Evolutionary conservation across 1,140 invertebrate species (phyloP).

Genomic region (Odontomachus brunneus): DNA sequence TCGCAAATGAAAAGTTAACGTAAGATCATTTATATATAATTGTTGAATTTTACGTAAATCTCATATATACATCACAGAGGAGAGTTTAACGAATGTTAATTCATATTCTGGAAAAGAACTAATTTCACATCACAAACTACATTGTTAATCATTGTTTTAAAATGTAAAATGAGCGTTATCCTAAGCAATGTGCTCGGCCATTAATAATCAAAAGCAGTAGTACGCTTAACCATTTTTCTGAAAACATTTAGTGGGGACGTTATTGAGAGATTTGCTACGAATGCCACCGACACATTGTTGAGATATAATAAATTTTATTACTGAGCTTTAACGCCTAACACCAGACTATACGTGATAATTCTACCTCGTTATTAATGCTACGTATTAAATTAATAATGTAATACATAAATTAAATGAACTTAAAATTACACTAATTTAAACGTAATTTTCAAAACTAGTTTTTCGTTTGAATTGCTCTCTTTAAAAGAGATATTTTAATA

Average conservation of each 20-base stretch:
- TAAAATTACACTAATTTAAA: neutral
- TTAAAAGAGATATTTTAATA: neutral
- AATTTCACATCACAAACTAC: neutral
- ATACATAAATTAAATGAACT: neutral
- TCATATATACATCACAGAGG: neutral
- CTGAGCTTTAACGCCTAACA: constrained; percentile 20
- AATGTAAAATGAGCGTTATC: neutral
- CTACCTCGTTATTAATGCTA: constrained; percentile 46
- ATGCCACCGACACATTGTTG: neutral
- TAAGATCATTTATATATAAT: neutral
- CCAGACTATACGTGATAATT: neutral
- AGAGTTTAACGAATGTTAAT: neutral
- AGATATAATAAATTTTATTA: constrained; percentile 41
- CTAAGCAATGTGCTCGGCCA: neutral
- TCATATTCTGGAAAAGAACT: neutral
- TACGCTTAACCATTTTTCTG: constrained; percentile 13
- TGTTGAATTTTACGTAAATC: neutral
- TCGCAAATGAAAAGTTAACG: too few relatives aligned
- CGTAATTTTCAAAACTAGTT: neutral
- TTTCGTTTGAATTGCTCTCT: neutral
- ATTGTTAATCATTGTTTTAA: neutral
- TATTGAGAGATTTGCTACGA: constrained; percentile 7
- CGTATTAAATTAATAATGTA: constrained; percentile 14
- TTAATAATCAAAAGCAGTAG: constrained; percentile 6
- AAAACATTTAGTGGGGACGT: neutral